Conservation (phyloP, 2,113 vertebrate species). For the Coturnix japonica region DNA sequence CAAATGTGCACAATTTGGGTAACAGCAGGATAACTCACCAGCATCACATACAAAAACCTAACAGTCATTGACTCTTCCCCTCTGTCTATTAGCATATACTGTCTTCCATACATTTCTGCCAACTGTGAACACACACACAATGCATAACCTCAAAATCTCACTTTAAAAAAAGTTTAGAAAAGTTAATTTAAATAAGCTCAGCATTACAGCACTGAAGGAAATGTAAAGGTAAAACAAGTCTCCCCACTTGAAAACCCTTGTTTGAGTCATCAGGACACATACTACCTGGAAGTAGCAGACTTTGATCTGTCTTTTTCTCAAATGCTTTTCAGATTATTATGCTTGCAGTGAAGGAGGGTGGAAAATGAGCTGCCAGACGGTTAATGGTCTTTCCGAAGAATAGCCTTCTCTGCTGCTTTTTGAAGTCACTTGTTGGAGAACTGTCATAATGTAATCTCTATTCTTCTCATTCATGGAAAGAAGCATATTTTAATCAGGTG, state of each 20-base stretch:
- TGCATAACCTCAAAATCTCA: not conserved
- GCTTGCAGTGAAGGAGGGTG: not conserved
- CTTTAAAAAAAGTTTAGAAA: not conserved
- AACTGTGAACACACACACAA: not conserved
- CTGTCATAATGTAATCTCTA: not conserved
- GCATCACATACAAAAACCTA: not conserved
- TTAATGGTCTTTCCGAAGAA: constrained; percentile 55
- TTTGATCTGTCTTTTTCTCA: not conserved
- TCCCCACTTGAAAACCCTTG: constrained; percentile 13
- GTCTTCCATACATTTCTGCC: not conserved
- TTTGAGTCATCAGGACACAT: not conserved
- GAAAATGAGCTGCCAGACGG: constrained; percentile 36
- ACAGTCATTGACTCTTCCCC: not conserved
- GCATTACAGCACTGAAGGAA: not conserved
- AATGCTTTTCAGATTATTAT: not conserved
- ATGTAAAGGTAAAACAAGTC: not conserved
- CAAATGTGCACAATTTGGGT: not conserved
- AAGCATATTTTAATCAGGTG: constrained; percentile 10
- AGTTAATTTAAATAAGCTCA: not conserved
- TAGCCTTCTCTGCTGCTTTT: not conserved
- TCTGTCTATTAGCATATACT: not conserved
- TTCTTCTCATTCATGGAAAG: not conserved
- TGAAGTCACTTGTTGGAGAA: constrained; percentile 14
- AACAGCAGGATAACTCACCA: not conserved
- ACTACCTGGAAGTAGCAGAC: not conserved